phyloP scores from a whole-genome alignment of 1,140 invertebrate genomes.

The Drosophila equinoxialis region DNA sequence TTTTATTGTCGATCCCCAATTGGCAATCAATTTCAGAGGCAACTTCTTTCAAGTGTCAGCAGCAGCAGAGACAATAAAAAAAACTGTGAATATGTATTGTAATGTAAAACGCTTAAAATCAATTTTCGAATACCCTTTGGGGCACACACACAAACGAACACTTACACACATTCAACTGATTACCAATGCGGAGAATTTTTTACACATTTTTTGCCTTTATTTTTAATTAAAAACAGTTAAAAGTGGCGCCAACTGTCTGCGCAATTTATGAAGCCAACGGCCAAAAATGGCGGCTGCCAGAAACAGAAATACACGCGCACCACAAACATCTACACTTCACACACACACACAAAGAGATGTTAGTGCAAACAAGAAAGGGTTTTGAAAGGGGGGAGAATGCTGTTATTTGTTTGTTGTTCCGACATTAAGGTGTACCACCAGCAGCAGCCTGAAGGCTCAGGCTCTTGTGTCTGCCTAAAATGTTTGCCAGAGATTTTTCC shows the following conservation, averaged over 20 bases:
- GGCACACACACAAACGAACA: conserved; percentile 9
- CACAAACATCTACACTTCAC: conserved; percentile 25
- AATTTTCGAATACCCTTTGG: conserved; percentile 58
- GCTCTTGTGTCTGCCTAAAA: neutral
- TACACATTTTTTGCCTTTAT: conserved; percentile 37
- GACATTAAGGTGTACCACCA: conserved; percentile 50
- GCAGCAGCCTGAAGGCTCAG: neutral
- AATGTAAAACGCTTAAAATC: conserved; percentile 53
- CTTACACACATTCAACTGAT: conserved; percentile 36
- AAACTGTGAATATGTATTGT: conserved; percentile 14
- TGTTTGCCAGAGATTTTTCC: conserved; percentile 25
- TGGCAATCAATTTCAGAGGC: conserved; percentile 70
- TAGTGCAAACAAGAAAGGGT: conserved; percentile 29
- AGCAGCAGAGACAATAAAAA: conserved; percentile 58
- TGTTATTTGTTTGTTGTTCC: conserved; percentile 14
- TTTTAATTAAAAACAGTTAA: conserved; percentile 79
- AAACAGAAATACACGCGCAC: conserved; percentile 28
- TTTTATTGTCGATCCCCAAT: conserved; percentile 51
- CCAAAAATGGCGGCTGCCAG: conserved; percentile 52
- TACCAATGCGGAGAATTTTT: conserved; percentile 55
- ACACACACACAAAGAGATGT: conserved; percentile 11
- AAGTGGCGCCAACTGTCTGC: conserved; percentile 52
- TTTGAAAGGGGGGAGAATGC: neutral
- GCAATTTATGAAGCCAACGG: conserved; percentile 58
- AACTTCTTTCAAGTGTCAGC: conserved; percentile 68